Conservation (phyloP, 2,888 invertebrate species). For the Meteorus cinctellus region DNA sequence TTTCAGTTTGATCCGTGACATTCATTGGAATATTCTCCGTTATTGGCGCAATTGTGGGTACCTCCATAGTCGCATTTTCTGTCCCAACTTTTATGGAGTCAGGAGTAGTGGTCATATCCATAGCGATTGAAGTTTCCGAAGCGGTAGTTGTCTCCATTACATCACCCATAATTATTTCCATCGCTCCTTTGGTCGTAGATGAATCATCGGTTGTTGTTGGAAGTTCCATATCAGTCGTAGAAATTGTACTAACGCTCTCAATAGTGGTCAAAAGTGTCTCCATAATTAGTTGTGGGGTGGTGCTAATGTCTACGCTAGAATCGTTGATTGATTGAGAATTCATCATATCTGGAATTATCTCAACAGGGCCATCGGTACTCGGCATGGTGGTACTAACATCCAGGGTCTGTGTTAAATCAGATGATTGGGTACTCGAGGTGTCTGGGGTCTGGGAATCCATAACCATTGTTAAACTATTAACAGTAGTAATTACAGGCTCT, state of each 20-base stretch:
- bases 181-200: conserved; percentile 28
- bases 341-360: conserved; percentile 29
- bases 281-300: background rate
- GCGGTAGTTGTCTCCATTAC: conserved; percentile 33
- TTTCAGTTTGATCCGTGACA: conserved; percentile 20
- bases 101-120: conserved; percentile 13
- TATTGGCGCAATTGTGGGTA: conserved; percentile 39
- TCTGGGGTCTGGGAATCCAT: conserved; percentile 59
- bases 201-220: conserved; percentile 21
- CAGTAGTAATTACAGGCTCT: conserved; percentile 49
- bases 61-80: conserved; percentile 37
- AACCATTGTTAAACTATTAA: conserved; percentile 54
- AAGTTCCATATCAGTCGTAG: conserved; percentile 30
- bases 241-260: background rate
- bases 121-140: conserved; percentile 23
- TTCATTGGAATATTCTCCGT: conserved; percentile 36
- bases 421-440: conserved; percentile 49
- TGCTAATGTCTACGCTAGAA: conserved; percentile 28
- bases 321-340: conserved; percentile 16
- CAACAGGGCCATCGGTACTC: conserved; percentile 46
- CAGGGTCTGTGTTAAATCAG: conserved; percentile 55
- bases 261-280: background rate
- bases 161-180: conserved; percentile 34
- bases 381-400: conserved; percentile 46
- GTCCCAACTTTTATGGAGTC: conserved; percentile 34